Percentiles rank a stretch among this genome's conserved stretches.
phyloP scores from a whole-genome alignment of 1,140 invertebrate species.

The Colletes gigas region DNA sequence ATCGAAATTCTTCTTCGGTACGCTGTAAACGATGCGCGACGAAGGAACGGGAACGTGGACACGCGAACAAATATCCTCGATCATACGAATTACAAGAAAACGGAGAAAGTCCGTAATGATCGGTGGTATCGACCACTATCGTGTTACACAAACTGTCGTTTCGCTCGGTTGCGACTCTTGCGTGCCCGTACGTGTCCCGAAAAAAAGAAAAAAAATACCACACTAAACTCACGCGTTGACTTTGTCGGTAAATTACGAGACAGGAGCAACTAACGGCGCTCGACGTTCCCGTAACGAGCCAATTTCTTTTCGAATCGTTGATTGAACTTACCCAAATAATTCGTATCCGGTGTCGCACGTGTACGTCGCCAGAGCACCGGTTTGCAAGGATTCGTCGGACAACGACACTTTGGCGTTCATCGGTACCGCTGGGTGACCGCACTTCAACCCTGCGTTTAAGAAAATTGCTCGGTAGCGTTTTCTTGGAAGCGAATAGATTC shows the following conservation, averaged over 20 bases:
- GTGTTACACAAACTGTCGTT: slow-evolving; percentile 20
- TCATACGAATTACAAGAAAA: slow-evolving; percentile 33
- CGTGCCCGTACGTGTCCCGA: slow-evolving; percentile 4
- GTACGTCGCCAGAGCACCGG: slow-evolving; percentile 87
- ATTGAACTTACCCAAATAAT: slow-evolving; percentile 83
- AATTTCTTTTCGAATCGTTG: not conserved
- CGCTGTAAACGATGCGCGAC: slow-evolving; percentile 12
- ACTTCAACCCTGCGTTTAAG: slow-evolving; percentile 81
- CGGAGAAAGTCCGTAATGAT: slow-evolving; percentile 51
- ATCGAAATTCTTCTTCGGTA: slow-evolving; percentile 12
- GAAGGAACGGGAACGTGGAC: slow-evolving; percentile 10
- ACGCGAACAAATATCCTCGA: slow-evolving; percentile 21
- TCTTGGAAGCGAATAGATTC: slow-evolving; percentile 13
- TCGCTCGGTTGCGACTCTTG: slow-evolving; percentile 3
- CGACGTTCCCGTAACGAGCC: too few relatives aligned
- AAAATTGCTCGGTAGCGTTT: slow-evolving; percentile 49
- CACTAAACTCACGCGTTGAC: not conserved
- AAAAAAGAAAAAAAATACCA: slow-evolving; percentile 2
- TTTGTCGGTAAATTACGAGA: not conserved
- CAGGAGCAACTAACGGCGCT: too few relatives aligned
- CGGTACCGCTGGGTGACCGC: slow-evolving; percentile 91
- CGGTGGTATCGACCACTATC: slow-evolving; percentile 26
- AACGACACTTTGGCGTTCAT: slow-evolving; percentile 87
- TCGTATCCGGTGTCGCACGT: slow-evolving; percentile 92
- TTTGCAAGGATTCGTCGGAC: slow-evolving; percentile 79